Conservation (phyloP, 2,113 vertebrate genomes). For the Plecturocebus donacophilus region DNA sequence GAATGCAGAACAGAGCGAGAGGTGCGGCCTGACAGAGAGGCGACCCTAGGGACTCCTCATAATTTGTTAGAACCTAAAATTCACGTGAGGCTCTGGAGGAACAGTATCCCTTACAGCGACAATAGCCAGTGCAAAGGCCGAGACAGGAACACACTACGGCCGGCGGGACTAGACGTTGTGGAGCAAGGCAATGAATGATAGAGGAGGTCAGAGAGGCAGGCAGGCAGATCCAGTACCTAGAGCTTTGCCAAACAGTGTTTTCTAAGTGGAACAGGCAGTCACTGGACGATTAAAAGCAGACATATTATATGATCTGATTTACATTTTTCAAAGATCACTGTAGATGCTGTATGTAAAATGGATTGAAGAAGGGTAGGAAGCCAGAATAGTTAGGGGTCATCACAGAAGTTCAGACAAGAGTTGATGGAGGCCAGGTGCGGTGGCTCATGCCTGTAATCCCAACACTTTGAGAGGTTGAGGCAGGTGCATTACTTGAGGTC, state of each 20-base stretch:
- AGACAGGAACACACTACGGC: not conserved
- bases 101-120: not conserved
- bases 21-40: not conserved
- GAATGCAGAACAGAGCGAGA: not conserved
- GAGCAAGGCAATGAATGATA: not conserved
- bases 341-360: not conserved
- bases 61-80: not conserved
- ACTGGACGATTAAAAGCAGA: not conserved
- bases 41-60: not conserved
- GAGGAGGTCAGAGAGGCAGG: not conserved
- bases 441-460: too few species aligned
- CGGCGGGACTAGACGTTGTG: not conserved
- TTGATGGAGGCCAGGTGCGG: too few species aligned
- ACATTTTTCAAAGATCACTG: not conserved
- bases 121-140: fast-evolving
- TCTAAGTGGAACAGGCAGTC: not conserved
- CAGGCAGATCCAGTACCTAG: not conserved
- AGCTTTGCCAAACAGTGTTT: not conserved
- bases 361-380: not conserved
- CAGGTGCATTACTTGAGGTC: too few species aligned
- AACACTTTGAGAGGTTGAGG: too few species aligned
- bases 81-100: not conserved
- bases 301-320: not conserved
- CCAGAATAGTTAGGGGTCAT: not conserved
- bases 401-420: not conserved